These are phyloP conservation scores for Psittacula cyanocephala DNA, from an alignment of 2,113 vertebrate genomes.

Conservation along the genomic window DNA sequence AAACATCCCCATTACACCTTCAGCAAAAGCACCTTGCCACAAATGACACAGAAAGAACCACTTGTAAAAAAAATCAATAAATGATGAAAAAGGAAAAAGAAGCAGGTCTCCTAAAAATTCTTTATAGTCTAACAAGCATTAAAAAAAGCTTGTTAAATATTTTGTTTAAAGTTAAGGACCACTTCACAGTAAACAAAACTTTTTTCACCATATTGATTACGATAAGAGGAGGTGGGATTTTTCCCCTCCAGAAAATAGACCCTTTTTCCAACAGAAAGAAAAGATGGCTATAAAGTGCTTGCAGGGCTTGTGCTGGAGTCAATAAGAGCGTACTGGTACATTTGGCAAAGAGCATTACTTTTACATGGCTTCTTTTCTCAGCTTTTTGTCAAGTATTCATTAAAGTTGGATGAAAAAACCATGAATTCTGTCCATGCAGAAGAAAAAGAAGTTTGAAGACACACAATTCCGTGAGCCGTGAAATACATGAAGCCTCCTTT, in stretches of 20 bases:
- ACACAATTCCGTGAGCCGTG: neutral
- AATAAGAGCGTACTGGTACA: neutral
- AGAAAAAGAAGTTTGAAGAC: neutral
- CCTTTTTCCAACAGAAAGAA: neutral
- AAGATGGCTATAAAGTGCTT: neutral
- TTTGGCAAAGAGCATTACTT: neutral
- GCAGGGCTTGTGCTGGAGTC: neutral
- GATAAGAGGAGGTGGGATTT: neutral
- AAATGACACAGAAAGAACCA: neutral
- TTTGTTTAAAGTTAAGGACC: neutral
- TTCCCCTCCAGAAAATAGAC: neutral
- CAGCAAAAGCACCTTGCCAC: neutral
- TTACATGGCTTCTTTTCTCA: neutral
- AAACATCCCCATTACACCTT: too few relatives aligned
- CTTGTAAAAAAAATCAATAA: neutral
- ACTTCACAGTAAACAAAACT: neutral
- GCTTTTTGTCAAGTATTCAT: neutral
- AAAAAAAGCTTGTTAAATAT: neutral
- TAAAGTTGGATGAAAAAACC: neutral
- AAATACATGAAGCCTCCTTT: neutral
- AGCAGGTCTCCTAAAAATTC: neutral
- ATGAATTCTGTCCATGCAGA: neutral
- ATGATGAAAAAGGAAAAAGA: neutral
- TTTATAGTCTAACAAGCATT: neutral
- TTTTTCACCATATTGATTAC: neutral